Conservation (phyloP, 37 sponge, comb jelly and placozoan species). For the Bolinopsis microptera region DNA sequence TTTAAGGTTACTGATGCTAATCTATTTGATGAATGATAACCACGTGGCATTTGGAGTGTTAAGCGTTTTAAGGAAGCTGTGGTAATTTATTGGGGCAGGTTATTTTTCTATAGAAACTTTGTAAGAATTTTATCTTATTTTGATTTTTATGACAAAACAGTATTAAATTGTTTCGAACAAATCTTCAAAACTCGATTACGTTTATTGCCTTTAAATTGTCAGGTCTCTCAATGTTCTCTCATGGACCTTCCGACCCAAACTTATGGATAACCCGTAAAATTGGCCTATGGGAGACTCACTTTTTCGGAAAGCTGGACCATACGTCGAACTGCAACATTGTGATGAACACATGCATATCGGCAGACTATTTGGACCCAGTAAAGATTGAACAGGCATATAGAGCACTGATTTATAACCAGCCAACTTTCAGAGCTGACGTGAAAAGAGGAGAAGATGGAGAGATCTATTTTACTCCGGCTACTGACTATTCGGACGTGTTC, state of each 20-base stretch:
- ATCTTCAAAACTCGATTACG: too few relatives aligned
- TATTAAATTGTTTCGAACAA: too few relatives aligned
- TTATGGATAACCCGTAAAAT: not conserved
- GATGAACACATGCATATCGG: not conserved
- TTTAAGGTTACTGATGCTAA: too few relatives aligned
- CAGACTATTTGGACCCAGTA: not conserved
- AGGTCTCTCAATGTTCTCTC: too few relatives aligned
- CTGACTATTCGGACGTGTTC: slow-evolving; percentile 18
- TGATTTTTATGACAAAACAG: too few relatives aligned
- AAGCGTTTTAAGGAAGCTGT: too few relatives aligned
- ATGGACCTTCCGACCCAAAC: not conserved
- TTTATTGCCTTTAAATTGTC: too few relatives aligned
- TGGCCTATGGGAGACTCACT: not conserved
- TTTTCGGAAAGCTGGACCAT: not conserved
- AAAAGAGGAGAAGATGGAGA: not conserved
- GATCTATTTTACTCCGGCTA: not conserved
- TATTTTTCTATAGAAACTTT: too few relatives aligned
- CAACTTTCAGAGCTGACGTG: not conserved
- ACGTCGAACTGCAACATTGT: not conserved
- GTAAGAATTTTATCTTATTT: too few relatives aligned
- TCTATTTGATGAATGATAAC: too few relatives aligned
- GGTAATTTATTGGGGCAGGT: too few relatives aligned
- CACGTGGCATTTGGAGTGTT: too few relatives aligned
- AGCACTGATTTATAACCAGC: slow-evolving; percentile 25
- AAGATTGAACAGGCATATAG: not conserved